These are phyloP conservation scores for Proterorhinus semilunaris DNA, from an alignment of 2,113 vertebrate species.

Conservation along the genomic window DNA sequence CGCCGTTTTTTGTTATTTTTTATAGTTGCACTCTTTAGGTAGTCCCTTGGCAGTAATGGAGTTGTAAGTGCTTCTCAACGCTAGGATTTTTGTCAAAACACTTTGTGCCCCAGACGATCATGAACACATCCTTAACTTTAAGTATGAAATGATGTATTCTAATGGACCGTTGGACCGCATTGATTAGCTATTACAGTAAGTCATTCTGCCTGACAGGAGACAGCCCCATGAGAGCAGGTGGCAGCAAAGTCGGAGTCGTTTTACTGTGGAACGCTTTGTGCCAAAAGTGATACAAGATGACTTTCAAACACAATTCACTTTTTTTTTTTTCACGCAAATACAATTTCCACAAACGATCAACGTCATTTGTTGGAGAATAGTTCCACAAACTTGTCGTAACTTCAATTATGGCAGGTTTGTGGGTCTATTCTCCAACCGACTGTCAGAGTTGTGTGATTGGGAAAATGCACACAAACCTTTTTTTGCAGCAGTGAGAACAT, in stretches of 20 bases:
- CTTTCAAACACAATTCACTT: not conserved
- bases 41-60: not conserved
- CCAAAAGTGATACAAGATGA: not conserved
- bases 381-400: no score
- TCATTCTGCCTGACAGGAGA: not conserved
- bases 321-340: no score
- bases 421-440: no score
- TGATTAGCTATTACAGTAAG: conserved; percentile 4
- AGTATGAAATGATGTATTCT: conserved; percentile 1
- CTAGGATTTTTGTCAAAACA: conserved; percentile 2
- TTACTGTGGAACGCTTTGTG: not conserved
- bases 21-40: not conserved
- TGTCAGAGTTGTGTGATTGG: no score
- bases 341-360: no score
- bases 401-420: no score
- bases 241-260: not conserved
- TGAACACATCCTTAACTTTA: not conserved
- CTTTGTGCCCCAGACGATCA: not conserved
- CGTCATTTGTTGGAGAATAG: no score
- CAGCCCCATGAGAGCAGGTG: not conserved
- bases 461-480: no score
- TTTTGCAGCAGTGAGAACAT: no score
- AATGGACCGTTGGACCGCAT: conserved; percentile 6
- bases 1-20: not conserved
- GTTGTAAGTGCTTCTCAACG: not conserved